Conservation (phyloP, 1,140 invertebrate species). For the Zaprionus kolodkinae region DNA sequence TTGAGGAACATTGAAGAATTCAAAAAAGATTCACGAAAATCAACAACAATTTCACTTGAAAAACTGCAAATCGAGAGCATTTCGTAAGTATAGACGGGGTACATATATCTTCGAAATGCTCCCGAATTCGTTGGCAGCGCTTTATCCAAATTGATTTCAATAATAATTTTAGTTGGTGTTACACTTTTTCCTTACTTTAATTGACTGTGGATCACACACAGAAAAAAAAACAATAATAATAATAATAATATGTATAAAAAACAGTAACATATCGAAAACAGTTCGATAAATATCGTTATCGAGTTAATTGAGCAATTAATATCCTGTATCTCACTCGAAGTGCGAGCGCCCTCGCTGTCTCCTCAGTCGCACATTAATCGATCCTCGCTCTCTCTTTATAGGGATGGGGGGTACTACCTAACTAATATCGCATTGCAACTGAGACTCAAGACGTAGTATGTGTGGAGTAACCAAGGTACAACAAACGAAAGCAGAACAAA, state of each 20-base stretch:
- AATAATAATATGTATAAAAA: conserved; percentile 1
- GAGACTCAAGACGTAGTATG: conserved; percentile 36
- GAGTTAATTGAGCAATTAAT: conserved; percentile 24
- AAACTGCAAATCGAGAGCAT: conserved; percentile 14
- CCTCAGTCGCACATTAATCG: conserved; percentile 1
- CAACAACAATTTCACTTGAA: background rate
- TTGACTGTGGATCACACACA: conserved; percentile 30
- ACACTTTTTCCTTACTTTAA: conserved; percentile 20
- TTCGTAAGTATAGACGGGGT: background rate
- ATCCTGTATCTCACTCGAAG: conserved; percentile 22
- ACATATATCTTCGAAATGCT: background rate
- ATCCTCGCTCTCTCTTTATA: conserved; percentile 1
- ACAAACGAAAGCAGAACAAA: background rate
- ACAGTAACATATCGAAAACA: conserved; percentile 19
- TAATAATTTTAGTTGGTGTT: conserved; percentile 26
- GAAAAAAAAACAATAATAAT: conserved; percentile 20
- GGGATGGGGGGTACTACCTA: conserved; percentile 3
- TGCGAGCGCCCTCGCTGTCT: conserved; percentile 5
- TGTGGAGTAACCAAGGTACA: background rate
- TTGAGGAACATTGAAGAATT: conserved; percentile 27
- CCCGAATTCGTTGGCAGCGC: conserved; percentile 23
- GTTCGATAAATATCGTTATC: conserved; percentile 27
- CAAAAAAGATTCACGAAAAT: background rate
- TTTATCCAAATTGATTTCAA: conserved; percentile 26
- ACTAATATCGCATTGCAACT: conserved; percentile 47